phyloP scores from a whole-genome alignment of 2,113 vertebrate species.

The Anolis sagrei region DNA sequence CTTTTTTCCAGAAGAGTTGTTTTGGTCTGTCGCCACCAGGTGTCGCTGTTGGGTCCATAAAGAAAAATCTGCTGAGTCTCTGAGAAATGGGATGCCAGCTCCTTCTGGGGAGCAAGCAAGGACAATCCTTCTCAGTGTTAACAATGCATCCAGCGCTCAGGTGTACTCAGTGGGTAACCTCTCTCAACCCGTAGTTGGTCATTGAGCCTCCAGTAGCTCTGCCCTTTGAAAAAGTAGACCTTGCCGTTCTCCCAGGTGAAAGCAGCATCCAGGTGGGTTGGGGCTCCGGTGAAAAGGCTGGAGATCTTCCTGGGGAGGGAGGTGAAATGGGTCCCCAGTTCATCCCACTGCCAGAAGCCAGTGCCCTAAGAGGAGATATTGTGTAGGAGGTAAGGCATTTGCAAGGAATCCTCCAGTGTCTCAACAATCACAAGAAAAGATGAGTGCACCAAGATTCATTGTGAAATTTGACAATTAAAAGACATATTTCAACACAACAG shows the following conservation, averaged over 20 bases:
- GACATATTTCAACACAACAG: not conserved
- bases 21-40: not conserved
- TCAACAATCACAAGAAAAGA: not conserved
- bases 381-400: not conserved
- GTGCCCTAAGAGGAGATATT: conserved; percentile 58
- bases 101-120: not conserved
- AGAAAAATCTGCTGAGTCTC: not conserved
- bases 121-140: not conserved
- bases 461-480: not conserved
- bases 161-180: conserved; percentile 83
- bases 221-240: conserved; percentile 87
- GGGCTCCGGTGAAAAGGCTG: conserved; percentile 79
- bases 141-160: conserved; percentile 85
- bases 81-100: not conserved
- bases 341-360: conserved; percentile 87
- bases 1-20: not conserved
- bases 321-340: conserved; percentile 76
- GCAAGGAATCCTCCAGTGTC: not conserved
- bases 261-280: conserved; percentile 78
- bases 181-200: conserved; percentile 76
- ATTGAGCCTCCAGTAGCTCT: conserved; percentile 85
- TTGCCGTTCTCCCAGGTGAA: conserved; percentile 85
- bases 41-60: conserved; percentile 11
- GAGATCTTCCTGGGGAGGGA: conserved; percentile 83
- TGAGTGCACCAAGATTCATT: not conserved